Conservation (phyloP, 2,797 vertebrate genomes). For the Muscicapa striata region DNA sequence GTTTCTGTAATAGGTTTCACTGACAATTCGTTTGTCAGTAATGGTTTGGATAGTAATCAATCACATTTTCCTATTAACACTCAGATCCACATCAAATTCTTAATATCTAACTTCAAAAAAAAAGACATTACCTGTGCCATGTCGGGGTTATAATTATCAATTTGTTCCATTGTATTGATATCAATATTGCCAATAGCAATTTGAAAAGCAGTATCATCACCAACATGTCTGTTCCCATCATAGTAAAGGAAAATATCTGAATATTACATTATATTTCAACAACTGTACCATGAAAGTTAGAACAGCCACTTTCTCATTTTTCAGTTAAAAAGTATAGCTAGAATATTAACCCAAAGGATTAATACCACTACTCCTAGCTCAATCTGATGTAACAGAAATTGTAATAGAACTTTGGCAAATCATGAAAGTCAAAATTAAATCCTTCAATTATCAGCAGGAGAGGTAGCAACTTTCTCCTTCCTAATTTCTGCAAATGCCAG, state of each 20-base stretch:
- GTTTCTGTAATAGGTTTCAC: not conserved
- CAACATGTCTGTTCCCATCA: constrained; percentile 81
- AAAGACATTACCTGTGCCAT: constrained; percentile 62
- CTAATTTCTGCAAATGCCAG: not conserved
- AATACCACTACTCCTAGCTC: not conserved
- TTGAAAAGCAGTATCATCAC: constrained; percentile 85
- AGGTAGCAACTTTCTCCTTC: not conserved
- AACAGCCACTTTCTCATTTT: not conserved
- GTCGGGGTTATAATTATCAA: constrained; percentile 89
- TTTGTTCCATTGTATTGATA: constrained; percentile 85
- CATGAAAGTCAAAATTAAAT: not conserved
- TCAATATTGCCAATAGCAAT: constrained; percentile 95
- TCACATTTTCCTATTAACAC: not conserved
- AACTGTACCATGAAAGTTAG: not conserved
- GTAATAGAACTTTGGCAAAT: not conserved
- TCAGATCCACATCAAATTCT: not conserved
- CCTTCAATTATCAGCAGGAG: not conserved
- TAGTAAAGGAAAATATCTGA: not conserved
- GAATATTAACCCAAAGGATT: not conserved
- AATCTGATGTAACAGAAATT: not conserved
- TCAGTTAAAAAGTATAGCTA: not conserved
- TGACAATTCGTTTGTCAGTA: not conserved
- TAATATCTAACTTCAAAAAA: not conserved
- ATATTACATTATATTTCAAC: not conserved
- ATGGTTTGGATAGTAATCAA: not conserved